These are phyloP conservation scores for Cavia aperea DNA, from an alignment of 2,113 vertebrate genomes.

Conservation along the genomic window DNA sequence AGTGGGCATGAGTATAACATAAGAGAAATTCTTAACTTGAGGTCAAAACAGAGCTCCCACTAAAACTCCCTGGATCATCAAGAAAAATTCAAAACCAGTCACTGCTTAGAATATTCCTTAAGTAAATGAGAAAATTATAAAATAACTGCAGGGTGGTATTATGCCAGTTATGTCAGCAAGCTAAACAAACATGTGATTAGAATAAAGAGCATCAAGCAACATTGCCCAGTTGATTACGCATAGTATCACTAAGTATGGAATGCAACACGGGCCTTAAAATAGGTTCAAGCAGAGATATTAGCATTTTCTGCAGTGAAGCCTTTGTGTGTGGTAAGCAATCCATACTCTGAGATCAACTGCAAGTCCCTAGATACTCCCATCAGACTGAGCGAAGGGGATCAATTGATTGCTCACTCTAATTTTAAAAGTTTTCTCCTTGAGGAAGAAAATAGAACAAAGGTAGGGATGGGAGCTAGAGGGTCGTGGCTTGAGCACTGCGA, in stretches of 20 bases:
- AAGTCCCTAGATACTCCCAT: conserved; percentile 31
- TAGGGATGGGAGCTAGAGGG: not conserved
- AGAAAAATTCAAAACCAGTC: not conserved
- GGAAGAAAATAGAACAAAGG: not conserved
- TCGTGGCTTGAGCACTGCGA: not conserved
- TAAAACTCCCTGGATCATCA: not conserved
- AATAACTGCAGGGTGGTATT: not conserved
- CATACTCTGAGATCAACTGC: not conserved
- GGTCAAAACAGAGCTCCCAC: not conserved
- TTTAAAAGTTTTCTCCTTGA: conserved; percentile 35
- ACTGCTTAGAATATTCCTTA: not conserved
- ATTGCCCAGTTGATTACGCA: not conserved
- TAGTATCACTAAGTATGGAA: not conserved
- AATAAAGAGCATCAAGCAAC: not conserved
- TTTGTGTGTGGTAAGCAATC: conserved; percentile 37
- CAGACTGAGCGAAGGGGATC: conserved; percentile 46
- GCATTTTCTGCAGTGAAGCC: not conserved
- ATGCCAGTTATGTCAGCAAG: not conserved
- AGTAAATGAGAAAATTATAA: not conserved
- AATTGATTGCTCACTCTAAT: conserved; percentile 33
- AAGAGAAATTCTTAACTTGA: conserved; percentile 6
- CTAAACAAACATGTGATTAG: not conserved
- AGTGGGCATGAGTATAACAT: not conserved
- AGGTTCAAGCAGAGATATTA: not conserved
- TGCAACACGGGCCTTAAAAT: not conserved